Evolutionary conservation across 2,888 invertebrate species (phyloP), one percentile per base, ranked within the genome.

Genomic region (Meandrusa payeni): DNA sequence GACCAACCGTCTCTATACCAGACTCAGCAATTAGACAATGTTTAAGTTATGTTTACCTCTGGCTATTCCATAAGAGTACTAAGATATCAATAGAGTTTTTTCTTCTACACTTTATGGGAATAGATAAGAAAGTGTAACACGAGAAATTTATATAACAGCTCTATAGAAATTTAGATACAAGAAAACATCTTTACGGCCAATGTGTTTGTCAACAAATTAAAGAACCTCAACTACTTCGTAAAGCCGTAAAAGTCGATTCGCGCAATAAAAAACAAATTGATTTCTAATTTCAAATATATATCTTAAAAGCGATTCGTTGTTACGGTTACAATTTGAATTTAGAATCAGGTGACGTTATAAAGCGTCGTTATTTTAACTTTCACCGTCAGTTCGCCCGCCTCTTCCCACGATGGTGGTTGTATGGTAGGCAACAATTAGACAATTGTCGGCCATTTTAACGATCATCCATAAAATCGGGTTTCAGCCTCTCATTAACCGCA

Each of bases 371-470:
- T 70, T 72, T 71, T 64, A 70, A 78, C 82, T 85, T 83, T 82
- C 83, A 71, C 81, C 77, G 64, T 76, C 81, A 80, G 67, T 82
- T 61, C 55, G 58, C 54, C 53, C 54, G 56, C 57, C 73, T 77
- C 80, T 85, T 86, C 86, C 82, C 85, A 86, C 86, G 86, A 76
- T 73, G 78, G 55, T 60, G 64, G 74, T 72, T 71, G 75, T 76
- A 69, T 75, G 72, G 76, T 77, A 73, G 73, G 68, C 70, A 81
- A 86, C 85, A 86, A 86, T 86, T 83, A 85, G 82, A 86, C 86
- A 86, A 86, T 86, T 83, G 86, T 80, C 81, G 82, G 79, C 74
- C 79, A 74, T 75, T 83, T 82, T 85, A 81, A 83, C 82, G 82
- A 80, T 77, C 78, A 63, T 57, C 80, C 72, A 83, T 85, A 86